phyloP scores from a whole-genome alignment of 2,797 vertebrate species.

The Odontamblyopus rebecca region DNA sequence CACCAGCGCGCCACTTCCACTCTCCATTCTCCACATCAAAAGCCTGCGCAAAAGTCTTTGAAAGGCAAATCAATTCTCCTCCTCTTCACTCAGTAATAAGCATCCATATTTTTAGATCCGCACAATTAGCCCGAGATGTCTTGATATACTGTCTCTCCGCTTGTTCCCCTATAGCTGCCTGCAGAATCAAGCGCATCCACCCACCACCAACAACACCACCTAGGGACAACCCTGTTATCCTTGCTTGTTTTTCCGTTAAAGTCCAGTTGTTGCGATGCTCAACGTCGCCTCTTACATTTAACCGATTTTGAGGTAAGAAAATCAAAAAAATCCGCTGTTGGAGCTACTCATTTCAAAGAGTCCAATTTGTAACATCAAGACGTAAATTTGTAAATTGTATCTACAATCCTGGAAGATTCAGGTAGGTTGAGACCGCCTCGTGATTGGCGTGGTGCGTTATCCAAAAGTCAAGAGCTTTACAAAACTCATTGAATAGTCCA shows the following conservation, averaged over 20 bases:
- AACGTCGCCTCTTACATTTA: conserved; percentile 60
- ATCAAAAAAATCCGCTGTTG: not conserved
- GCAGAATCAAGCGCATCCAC: conserved; percentile 68
- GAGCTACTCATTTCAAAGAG: conserved; percentile 31
- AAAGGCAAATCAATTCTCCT: conserved; percentile 34
- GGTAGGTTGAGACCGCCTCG: conserved; percentile 61
- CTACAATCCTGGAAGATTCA: conserved; percentile 49
- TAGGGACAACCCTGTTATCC: conserved; percentile 61
- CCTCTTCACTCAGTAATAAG: conserved; percentile 24
- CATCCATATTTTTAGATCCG: conserved; percentile 45
- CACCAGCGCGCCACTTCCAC: conserved; percentile 46
- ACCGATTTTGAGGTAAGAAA: conserved; percentile 30
- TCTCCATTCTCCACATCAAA: conserved; percentile 60
- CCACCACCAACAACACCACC: conserved; percentile 53
- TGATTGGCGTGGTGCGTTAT: conserved; percentile 73
- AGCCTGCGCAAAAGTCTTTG: conserved; percentile 31
- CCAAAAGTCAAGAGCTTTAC: conserved; percentile 59
- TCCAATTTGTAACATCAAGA: conserved; percentile 41
- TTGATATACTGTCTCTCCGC: conserved; percentile 51
- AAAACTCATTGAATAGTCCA: conserved; percentile 35
- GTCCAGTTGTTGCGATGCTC: conserved; percentile 73
- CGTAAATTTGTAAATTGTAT: conserved; percentile 46
- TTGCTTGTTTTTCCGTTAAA: conserved; percentile 7
- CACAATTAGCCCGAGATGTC: conserved; percentile 32
- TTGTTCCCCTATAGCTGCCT: conserved; percentile 57